These are phyloP conservation scores for Lasioglossum marginatum DNA, from an alignment of 2,888 invertebrate genomes.

Conservation along the genomic window DNA sequence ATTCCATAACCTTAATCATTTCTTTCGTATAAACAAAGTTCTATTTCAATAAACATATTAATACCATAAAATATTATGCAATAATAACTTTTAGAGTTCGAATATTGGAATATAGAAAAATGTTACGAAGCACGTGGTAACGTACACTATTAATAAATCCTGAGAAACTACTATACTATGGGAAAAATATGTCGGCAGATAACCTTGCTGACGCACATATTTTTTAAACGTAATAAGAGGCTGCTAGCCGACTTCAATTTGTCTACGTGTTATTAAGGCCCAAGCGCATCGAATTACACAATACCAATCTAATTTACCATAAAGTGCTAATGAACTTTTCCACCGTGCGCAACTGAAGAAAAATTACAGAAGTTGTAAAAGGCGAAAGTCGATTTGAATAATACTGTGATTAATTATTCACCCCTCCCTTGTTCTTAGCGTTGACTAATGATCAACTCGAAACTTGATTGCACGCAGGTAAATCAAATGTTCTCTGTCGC, in stretches of 20 bases:
- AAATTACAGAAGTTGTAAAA: conserved; percentile 65
- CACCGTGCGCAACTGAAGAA: conserved; percentile 46
- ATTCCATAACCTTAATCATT: too few relatives aligned
- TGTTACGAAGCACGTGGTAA: background rate
- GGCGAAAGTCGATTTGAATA: conserved; percentile 71
- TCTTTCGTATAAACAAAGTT: background rate
- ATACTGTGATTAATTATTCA: conserved; percentile 75
- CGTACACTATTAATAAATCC: background rate
- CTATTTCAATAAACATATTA: background rate
- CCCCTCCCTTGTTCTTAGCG: conserved; percentile 46
- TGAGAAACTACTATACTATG: background rate
- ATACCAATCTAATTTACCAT: conserved; percentile 41
- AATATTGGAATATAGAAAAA: background rate
- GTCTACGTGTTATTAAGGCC: background rate
- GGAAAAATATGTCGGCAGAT: background rate
- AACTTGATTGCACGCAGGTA: conserved; percentile 59
- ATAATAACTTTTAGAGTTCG: background rate
- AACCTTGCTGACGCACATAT: background rate
- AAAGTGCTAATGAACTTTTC: conserved; percentile 50
- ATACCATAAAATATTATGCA: background rate
- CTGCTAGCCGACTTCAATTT: background rate
- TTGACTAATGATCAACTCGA: conserved; percentile 65
- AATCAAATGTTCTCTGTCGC: conserved; percentile 28
- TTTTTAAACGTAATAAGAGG: background rate
- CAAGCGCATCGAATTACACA: conserved; percentile 26